Conservation (phyloP, 2,113 vertebrate species). For the Drymodes brunneopygia region DNA sequence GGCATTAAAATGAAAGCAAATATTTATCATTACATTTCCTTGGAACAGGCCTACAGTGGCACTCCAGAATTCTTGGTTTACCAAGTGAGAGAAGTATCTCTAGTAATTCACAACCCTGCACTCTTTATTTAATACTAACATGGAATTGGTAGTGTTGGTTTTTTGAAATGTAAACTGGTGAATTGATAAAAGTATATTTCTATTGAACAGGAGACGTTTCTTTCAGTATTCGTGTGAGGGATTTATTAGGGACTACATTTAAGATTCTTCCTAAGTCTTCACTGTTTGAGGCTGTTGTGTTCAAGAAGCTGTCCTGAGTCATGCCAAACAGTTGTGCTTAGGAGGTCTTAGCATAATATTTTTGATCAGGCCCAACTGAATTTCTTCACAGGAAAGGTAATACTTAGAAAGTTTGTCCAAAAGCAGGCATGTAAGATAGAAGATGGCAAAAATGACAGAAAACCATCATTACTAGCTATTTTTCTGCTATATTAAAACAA, state of each 20-base stretch:
- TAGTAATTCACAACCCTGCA: rapidly evolving
- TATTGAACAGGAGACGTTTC: neutral
- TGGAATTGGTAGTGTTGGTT: neutral
- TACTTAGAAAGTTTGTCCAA: neutral
- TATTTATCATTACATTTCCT: neutral
- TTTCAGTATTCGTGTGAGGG: neutral
- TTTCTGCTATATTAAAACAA: neutral
- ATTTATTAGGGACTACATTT: neutral
- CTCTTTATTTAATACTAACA: neutral
- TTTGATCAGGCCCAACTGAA: neutral
- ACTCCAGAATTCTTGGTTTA: neutral
- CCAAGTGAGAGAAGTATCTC: neutral
- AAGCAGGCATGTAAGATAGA: neutral
- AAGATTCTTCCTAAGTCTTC: neutral
- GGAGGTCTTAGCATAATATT: neutral
- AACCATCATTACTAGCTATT: neutral
- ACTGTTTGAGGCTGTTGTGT: neutral
- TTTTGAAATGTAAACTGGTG: neutral
- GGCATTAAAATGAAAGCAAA: neutral
- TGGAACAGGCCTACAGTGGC: neutral
- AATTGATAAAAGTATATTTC: neutral
- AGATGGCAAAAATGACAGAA: neutral
- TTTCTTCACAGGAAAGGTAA: neutral
- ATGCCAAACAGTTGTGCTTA: neutral
- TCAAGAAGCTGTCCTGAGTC: neutral